Conservation (phyloP, 2,888 invertebrate genomes). For the Meta bourneti region DNA sequence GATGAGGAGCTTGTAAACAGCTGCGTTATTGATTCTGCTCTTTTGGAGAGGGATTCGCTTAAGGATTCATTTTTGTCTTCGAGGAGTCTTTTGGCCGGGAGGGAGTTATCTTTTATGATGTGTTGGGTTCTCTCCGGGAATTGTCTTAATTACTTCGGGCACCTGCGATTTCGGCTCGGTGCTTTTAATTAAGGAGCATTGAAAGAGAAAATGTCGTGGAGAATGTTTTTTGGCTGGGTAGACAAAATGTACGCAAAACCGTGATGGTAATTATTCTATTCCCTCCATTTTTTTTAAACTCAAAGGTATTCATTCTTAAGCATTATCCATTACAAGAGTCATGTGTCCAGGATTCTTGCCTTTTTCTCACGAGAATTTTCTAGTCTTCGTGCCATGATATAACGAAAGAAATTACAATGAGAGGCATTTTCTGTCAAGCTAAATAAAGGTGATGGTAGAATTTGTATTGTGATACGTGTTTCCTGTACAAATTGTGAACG, state of each 20-base stretch:
- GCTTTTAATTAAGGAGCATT: conserved; percentile 38
- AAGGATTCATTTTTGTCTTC: background rate
- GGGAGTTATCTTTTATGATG: background rate
- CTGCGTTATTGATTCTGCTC: conserved; percentile 22
- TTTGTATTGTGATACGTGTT: no score
- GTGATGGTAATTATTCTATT: background rate
- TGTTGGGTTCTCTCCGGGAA: background rate
- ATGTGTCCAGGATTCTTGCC: no score
- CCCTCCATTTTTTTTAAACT: background rate
- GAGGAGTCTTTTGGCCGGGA: background rate
- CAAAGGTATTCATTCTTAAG: background rate
- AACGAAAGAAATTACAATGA: no score
- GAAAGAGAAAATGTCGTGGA: conserved; percentile 8
- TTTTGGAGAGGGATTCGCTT: background rate
- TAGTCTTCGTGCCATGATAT: no score
- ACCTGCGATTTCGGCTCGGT: background rate
- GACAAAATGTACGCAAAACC: background rate
- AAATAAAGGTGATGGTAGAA: no score
- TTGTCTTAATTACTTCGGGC: conserved; percentile 3
- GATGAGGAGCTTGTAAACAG: background rate
- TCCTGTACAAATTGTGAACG: no score
- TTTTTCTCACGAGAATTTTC: no score
- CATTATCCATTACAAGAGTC: background rate
- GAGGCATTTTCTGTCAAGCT: no score
- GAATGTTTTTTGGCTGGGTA: background rate